Conservation (phyloP, 2,113 vertebrate species). For the Calidris pygmaea region DNA sequence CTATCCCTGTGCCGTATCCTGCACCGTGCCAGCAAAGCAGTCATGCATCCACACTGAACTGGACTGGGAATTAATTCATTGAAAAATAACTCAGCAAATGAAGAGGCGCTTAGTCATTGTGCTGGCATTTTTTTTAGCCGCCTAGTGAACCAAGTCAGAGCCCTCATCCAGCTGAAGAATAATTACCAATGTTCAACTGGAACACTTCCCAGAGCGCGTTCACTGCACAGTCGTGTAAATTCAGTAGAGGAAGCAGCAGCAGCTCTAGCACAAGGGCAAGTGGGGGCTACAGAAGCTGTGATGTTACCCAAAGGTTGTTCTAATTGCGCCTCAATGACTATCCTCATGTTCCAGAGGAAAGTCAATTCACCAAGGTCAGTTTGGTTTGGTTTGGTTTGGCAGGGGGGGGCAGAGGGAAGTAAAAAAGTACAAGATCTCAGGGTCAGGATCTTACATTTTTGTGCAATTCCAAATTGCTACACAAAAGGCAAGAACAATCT, state of each 20-base stretch:
- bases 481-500: background rate
- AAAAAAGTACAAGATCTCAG: background rate
- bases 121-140: background rate
- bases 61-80: background rate
- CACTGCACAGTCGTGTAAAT: background rate
- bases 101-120: background rate
- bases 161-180: background rate
- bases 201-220: background rate
- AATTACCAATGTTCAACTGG: background rate
- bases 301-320: background rate
- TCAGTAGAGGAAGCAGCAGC: background rate
- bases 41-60: background rate
- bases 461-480: background rate
- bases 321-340: background rate
- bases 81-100: background rate
- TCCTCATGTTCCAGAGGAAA: background rate
- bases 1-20: background rate
- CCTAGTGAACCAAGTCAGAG: background rate
- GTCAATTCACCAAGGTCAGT: background rate
- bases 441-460: background rate
- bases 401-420: background rate
- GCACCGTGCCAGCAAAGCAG: background rate
- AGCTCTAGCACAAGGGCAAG: background rate
- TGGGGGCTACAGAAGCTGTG: background rate
- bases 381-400: background rate